Evolutionary conservation across 2,888 invertebrate genomes (phyloP).

Genomic region (Xanthia togata): DNA sequence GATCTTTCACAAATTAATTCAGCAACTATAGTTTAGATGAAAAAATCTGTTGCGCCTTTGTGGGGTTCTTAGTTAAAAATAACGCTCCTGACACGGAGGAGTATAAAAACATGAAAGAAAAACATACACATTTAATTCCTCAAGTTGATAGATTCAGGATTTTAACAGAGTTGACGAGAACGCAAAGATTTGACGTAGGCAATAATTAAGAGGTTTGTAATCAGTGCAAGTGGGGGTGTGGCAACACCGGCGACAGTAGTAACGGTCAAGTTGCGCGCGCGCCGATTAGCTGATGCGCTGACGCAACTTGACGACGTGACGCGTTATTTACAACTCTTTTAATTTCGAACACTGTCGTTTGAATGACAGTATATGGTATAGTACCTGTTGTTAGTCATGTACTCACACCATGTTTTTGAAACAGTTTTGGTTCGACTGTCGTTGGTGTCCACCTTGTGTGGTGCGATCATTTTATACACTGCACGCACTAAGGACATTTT

Average conservation of each 20-base stretch:
- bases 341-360: conserved; percentile 31
- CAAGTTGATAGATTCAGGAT: background rate
- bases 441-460: background rate
- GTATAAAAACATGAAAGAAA: too few relatives aligned
- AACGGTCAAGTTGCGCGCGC: conserved; percentile 54
- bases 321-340: conserved; percentile 27
- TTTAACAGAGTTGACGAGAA: background rate
- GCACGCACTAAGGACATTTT: background rate
- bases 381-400: conserved; percentile 23
- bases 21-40: too few relatives aligned
- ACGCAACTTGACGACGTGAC: conserved; percentile 52
- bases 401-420: background rate
- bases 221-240: conserved; percentile 47
- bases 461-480: background rate
- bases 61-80: too few relatives aligned
- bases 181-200: background rate
- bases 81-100: too few relatives aligned
- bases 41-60: too few relatives aligned
- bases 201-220: conserved; percentile 49
- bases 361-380: background rate
- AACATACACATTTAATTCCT: too few relatives aligned
- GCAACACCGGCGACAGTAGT: conserved; percentile 25
- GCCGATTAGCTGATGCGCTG: conserved; percentile 58
- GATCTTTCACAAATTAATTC: too few relatives aligned
- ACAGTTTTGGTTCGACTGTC: conserved; percentile 8